phyloP scores from a whole-genome alignment of 53 echinoderm and acorn worm species.

The Hippasteria phrygiana region DNA sequence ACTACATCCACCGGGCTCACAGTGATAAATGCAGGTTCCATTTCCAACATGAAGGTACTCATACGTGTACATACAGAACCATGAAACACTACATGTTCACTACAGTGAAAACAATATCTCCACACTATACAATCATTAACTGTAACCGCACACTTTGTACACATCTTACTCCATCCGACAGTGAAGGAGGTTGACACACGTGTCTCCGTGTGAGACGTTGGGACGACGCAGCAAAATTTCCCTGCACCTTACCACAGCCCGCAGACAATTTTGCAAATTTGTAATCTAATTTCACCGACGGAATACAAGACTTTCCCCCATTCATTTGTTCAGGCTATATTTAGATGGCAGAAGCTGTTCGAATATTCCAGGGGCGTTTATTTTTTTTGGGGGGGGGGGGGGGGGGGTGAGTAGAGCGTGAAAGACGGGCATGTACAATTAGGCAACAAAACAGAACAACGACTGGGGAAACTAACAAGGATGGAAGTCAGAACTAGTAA shows the following conservation, averaged over 20 bases:
- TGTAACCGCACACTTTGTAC: not conserved
- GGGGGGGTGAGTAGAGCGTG: no score
- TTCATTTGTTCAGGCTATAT: not conserved
- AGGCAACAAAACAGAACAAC: no score
- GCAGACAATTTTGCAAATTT: conserved; percentile 12
- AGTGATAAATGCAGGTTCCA: no score
- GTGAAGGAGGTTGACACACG: not conserved
- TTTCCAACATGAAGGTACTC: no score
- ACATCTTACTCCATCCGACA: not conserved
- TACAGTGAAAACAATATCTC: not conserved
- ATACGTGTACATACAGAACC: no score
- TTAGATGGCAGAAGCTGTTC: not conserved
- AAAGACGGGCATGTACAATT: no score
- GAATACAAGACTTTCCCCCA: not conserved
- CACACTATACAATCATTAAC: not conserved
- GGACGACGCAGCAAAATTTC: not conserved
- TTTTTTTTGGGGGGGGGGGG: no score
- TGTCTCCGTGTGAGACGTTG: not conserved
- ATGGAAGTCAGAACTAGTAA: no score
- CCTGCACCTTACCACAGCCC: not conserved
- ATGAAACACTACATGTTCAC: no score
- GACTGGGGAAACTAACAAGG: no score
- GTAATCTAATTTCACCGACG: not conserved
- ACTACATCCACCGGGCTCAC: no score
- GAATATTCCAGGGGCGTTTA: no score